Evolutionary conservation across 2,888 invertebrate species (phyloP).

Genomic region (Choreutis nemorana): DNA sequence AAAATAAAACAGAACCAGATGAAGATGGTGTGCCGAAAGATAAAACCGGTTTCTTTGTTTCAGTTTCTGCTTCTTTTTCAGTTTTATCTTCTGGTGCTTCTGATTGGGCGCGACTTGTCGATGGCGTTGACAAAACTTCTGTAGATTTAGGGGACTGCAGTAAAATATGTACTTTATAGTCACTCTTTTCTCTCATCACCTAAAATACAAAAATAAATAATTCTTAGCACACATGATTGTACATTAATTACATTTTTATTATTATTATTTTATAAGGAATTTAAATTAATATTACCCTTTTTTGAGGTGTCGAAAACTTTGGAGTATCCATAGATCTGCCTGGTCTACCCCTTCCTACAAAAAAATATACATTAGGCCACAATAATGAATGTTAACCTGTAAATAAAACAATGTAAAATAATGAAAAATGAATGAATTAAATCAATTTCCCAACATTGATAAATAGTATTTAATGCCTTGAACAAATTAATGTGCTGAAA

Average conservation of each 20-base stretch:
- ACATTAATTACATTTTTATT: neutral
- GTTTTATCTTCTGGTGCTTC: slow-evolving; percentile 17
- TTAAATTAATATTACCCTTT: no score
- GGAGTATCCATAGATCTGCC: no score
- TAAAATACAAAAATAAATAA: slow-evolving; percentile 23
- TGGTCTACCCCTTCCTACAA: no score
- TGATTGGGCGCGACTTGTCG: slow-evolving; percentile 28
- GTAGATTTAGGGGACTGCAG: no score
- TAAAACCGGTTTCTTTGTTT: slow-evolving; percentile 15
- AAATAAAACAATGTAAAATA: no score
- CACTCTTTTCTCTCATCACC: slow-evolving; percentile 43
- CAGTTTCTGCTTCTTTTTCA: slow-evolving; percentile 15
- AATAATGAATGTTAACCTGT: no score
- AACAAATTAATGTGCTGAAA: no score
- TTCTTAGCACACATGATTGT: neutral
- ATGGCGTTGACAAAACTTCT: slow-evolving; percentile 23
- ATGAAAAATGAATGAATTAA: no score
- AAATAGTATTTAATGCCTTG: neutral
- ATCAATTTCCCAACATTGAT: neutral
- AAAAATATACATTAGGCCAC: no score
- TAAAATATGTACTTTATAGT: slow-evolving; percentile 72
- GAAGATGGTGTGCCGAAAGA: slow-evolving; percentile 23
- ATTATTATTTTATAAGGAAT: no score
- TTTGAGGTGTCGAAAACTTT: no score
- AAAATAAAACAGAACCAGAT: slow-evolving; percentile 50